These are phyloP conservation scores for Myioborus melanocephalus DNA, from an alignment of 2,797 vertebrate species.

Conservation along the genomic window DNA sequence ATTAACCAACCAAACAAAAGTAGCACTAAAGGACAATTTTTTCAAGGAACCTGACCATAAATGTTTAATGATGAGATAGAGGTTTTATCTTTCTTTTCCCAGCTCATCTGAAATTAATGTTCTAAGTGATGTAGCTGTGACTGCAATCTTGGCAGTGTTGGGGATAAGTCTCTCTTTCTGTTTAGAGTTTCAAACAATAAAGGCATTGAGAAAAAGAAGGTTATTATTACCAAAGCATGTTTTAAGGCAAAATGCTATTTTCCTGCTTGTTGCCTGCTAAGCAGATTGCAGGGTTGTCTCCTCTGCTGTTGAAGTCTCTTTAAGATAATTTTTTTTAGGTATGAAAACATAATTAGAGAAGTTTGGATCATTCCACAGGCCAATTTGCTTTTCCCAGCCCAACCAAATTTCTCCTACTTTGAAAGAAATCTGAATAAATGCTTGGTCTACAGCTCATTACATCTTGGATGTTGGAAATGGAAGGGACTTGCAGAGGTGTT, in stretches of 20 bases:
- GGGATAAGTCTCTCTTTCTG: background rate
- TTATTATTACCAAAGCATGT: background rate
- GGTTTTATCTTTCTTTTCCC: background rate
- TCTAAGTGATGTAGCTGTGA: background rate
- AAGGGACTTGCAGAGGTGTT: background rate
- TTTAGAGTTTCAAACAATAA: background rate
- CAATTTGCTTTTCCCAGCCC: background rate
- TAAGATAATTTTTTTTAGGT: background rate
- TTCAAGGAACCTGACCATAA: background rate
- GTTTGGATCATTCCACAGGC: background rate
- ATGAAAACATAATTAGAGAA: background rate
- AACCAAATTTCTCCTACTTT: background rate
- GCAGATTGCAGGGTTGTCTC: background rate
- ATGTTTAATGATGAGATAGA: background rate
- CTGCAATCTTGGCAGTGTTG: background rate
- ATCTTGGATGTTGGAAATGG: background rate
- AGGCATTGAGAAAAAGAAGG: background rate
- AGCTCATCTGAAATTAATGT: conserved; percentile 2
- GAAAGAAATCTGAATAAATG: background rate
- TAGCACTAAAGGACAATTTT: background rate
- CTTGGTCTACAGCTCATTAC: background rate
- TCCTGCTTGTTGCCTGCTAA: background rate
- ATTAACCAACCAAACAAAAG: background rate
- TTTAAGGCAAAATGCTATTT: background rate
- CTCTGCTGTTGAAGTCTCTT: background rate